These are phyloP conservation scores for Microcebus griseorufus DNA, from an alignment of 2,113 vertebrate genomes.

Conservation along the genomic window DNA sequence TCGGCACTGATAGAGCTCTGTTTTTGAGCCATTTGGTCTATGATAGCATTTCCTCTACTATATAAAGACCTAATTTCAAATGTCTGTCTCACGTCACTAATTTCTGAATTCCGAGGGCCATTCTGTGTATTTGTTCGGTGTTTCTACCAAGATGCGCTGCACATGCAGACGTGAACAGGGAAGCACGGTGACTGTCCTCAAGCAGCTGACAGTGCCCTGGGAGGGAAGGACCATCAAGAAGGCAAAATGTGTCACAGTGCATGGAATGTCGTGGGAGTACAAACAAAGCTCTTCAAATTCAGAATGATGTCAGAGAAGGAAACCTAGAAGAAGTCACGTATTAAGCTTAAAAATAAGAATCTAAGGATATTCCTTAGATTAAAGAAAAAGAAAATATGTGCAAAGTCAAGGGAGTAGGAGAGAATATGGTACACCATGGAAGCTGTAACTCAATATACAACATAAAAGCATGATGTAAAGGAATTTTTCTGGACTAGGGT, in stretches of 20 bases:
- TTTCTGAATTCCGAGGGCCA: neutral
- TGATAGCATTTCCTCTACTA: neutral
- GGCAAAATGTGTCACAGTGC: neutral
- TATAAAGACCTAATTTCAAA: neutral
- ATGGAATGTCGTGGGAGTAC: accelerated
- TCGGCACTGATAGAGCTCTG: neutral
- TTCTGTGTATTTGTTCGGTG: neutral
- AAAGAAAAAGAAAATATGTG: neutral
- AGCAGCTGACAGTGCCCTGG: neutral
- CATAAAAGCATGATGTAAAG: neutral
- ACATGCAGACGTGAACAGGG: neutral
- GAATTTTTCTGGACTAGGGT: neutral
- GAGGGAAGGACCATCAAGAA: neutral
- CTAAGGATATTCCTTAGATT: neutral
- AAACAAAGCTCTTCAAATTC: neutral
- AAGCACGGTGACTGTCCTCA: no score
- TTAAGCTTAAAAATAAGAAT: neutral
- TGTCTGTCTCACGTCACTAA: neutral
- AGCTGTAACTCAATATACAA: neutral
- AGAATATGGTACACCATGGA: neutral
- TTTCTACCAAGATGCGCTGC: neutral
- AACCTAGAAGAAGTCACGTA: neutral
- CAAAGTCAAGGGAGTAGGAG: neutral
- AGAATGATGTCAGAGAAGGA: neutral
- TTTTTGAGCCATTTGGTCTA: neutral